These are phyloP conservation scores for Oreochromis tanganicae DNA, from an alignment of 2,113 vertebrate species.

Conservation along the genomic window DNA sequence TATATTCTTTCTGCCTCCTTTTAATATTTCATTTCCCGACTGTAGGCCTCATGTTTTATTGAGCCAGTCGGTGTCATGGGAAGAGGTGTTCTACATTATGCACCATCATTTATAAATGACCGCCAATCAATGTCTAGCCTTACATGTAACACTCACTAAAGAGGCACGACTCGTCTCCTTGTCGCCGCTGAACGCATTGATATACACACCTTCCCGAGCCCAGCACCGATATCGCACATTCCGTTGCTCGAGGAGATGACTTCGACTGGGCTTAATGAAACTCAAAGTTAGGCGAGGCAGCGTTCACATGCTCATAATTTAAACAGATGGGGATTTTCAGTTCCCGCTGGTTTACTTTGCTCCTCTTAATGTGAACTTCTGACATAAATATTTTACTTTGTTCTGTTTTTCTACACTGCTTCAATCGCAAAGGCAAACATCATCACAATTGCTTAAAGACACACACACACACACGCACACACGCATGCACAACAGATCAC, in stretches of 20 bases:
- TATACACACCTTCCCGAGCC: neutral
- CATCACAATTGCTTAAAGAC: neutral
- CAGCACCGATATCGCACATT: neutral
- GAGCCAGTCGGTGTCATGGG: slow-evolving; percentile 34
- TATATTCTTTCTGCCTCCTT: slow-evolving; percentile 33
- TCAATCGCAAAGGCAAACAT: neutral
- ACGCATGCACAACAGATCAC: neutral
- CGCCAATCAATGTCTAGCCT: slow-evolving; percentile 49
- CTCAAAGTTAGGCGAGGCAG: neutral
- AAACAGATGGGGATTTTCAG: neutral
- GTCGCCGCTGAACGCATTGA: neutral
- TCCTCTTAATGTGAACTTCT: slow-evolving; percentile 28
- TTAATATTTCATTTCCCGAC: slow-evolving; percentile 61
- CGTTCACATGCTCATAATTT: neutral
- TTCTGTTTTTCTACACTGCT: neutral
- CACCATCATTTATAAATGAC: slow-evolving; percentile 66
- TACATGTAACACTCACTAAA: slow-evolving; percentile 32
- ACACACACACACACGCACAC: neutral
- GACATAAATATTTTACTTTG: slow-evolving; percentile 43
- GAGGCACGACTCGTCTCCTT: neutral
- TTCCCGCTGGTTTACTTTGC: slow-evolving; percentile 24
- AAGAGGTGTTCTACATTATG: slow-evolving; percentile 65
- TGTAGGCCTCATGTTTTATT: slow-evolving; percentile 67
- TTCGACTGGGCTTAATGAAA: neutral
- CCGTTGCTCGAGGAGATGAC: neutral